Evolutionary conservation across 2,888 invertebrate genomes (phyloP).

Genomic region (Stegana nigrithorax): DNA sequence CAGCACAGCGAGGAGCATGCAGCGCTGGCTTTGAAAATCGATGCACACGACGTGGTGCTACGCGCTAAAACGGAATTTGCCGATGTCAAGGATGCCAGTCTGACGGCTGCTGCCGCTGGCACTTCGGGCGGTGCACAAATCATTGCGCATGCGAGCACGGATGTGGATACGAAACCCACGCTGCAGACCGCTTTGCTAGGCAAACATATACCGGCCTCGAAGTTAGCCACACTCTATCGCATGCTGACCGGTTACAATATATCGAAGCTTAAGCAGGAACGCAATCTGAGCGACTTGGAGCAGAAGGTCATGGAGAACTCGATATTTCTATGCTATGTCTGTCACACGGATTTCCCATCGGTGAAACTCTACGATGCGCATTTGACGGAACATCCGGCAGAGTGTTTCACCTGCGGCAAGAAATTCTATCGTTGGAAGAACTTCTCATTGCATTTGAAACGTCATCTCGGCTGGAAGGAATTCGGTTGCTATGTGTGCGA

Average conservation of each 20-base stretch:
- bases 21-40: slow-evolving; percentile 23
- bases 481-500: slow-evolving; percentile 80
- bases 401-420: slow-evolving; percentile 85
- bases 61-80: slow-evolving; percentile 47
- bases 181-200: slow-evolving; percentile 38
- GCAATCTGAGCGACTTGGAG: slow-evolving; percentile 62
- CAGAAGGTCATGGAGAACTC: slow-evolving; percentile 64
- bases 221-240: slow-evolving; percentile 64
- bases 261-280: slow-evolving; percentile 63
- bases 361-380: slow-evolving; percentile 80
- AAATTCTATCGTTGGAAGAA: slow-evolving; percentile 81
- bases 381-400: slow-evolving; percentile 82
- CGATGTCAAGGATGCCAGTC: slow-evolving; percentile 50
- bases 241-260: slow-evolving; percentile 67
- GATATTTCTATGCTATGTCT: slow-evolving; percentile 72
- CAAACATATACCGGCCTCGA: slow-evolving; percentile 57
- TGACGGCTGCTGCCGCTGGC: slow-evolving; percentile 25
- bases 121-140: slow-evolving; percentile 32
- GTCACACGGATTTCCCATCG: slow-evolving; percentile 76
- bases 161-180: slow-evolving; percentile 45
- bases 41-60: slow-evolving; percentile 26
- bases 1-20: slow-evolving; percentile 24
- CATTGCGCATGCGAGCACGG: slow-evolving; percentile 28
- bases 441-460: slow-evolving; percentile 81
- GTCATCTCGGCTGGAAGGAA: slow-evolving; percentile 83